A percentile compares a stretch with the other conserved stretches of the same genome.
Conservation (phyloP, 2,888 invertebrate species). For the Chrysopilus asiliformis region DNA sequence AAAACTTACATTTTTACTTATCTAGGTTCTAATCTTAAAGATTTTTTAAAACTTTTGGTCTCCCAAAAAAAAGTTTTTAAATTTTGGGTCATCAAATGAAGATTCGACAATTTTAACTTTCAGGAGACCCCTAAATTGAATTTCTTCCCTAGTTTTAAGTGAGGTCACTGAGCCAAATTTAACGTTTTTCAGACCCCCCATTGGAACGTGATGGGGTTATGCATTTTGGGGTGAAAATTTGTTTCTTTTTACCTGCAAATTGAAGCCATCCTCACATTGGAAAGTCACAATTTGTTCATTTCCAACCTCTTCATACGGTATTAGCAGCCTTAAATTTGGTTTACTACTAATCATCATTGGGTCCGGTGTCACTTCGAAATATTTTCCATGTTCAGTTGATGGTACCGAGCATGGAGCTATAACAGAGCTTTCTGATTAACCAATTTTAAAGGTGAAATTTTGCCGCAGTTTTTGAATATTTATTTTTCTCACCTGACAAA, state of each 20-base stretch:
- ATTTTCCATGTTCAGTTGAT: slow-evolving; percentile 52
- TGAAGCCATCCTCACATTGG: slow-evolving; percentile 58
- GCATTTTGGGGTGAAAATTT: no score
- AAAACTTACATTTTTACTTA: no score
- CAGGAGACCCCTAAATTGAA: no score
- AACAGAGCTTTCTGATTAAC: slow-evolving; percentile 11
- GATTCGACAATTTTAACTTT: no score
- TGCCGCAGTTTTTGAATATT: background rate
- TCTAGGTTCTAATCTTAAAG: no score
- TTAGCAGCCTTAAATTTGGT: slow-evolving; percentile 26
- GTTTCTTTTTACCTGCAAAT: slow-evolving; percentile 24
- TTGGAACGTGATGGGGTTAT: no score
- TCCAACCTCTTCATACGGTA: slow-evolving; percentile 38
- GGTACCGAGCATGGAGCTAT: slow-evolving; percentile 60
- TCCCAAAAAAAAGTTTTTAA: no score
- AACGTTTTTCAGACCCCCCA: no score
- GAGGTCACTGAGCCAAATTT: no score
- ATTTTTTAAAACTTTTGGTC: no score
- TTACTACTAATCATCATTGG: slow-evolving; percentile 27
- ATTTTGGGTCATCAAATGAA: no score
- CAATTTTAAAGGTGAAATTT: background rate
- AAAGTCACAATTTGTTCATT: slow-evolving; percentile 64
- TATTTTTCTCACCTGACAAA: slow-evolving; percentile 49
- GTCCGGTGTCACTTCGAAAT: slow-evolving; percentile 36
- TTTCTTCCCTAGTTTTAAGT: no score